These are phyloP conservation scores for Neosilurus hyrtlii DNA, from an alignment of 2,797 vertebrate genomes.

Conservation along the genomic window DNA sequence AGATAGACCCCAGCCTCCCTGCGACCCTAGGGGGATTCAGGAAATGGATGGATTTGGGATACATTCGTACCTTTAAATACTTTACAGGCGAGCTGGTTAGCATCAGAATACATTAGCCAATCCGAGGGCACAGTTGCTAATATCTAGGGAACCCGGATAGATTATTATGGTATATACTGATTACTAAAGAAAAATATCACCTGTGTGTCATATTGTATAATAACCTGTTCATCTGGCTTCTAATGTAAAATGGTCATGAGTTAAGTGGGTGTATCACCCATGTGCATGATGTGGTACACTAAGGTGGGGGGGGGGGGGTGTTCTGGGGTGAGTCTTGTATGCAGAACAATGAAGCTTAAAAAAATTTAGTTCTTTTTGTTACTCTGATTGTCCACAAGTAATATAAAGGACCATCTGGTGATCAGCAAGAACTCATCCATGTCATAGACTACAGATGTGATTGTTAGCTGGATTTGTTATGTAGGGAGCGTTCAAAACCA, in stretches of 20 bases:
- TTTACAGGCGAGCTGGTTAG: no score
- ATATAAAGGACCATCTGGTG: background rate
- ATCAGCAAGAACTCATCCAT: background rate
- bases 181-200: background rate
- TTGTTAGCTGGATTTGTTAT: background rate
- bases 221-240: slow-evolving; percentile 13
- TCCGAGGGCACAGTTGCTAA: no score
- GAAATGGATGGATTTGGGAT: no score
- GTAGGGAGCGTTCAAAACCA: background rate
- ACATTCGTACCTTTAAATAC: no score
- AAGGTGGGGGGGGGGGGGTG: no score
- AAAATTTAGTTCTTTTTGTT: background rate
- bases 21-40: no score
- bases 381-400: background rate
- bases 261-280: background rate
- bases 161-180: background rate
- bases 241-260: slow-evolving; percentile 12
- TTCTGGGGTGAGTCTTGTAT: background rate
- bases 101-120: no score
- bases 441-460: background rate
- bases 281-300: background rate
- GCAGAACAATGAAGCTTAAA: background rate
- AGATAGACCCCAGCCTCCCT: no score
- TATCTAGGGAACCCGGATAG: no score
- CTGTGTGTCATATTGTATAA: background rate